Evolutionary conservation across 2,797 vertebrate species (phyloP).

Genomic region (Myotis findleyi): DNA sequence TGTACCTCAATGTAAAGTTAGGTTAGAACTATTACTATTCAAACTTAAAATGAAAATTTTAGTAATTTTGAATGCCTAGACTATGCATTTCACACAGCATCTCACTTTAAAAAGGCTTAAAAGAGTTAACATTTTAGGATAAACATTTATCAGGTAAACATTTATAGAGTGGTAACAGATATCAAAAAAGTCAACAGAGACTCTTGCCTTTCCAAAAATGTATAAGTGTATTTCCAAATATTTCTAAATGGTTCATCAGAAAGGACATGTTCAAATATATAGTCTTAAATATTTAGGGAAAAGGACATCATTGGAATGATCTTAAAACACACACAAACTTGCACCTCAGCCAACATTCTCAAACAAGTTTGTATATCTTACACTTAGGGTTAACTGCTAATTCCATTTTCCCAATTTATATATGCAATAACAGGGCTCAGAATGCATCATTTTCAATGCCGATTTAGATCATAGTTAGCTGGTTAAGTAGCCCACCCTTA

Average conservation of each 20-base stretch:
- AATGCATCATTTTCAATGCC: constrained; percentile 36
- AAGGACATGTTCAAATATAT: constrained; percentile 60
- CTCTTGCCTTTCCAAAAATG: constrained; percentile 66
- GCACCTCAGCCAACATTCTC: neutral
- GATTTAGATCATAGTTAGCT: neutral
- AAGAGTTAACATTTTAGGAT: constrained; percentile 45
- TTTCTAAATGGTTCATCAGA: constrained; percentile 51
- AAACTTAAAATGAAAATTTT: constrained; percentile 16
- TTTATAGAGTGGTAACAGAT: constrained; percentile 48
- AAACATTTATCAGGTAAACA: constrained; percentile 37
- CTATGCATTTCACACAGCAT: neutral
- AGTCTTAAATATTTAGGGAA: constrained; percentile 68
- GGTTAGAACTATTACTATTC: neutral
- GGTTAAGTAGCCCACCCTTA: neutral
- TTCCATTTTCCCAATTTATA: neutral
- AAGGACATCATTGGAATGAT: constrained; percentile 51
- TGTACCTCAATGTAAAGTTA: neutral
- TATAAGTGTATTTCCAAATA: constrained; percentile 37
- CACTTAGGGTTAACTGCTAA: neutral
- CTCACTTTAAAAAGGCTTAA: constrained; percentile 45
- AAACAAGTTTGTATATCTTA: constrained; percentile 15
- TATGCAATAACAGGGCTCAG: neutral
- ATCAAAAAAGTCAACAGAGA: constrained; percentile 62
- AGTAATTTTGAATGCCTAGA: neutral
- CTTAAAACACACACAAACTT: constrained; percentile 15